Percentiles rank a stretch among this genome's conserved stretches.
Evolutionary conservation across 2,888 invertebrate species (phyloP).

Genomic region (Alloscopus bannaensis): DNA sequence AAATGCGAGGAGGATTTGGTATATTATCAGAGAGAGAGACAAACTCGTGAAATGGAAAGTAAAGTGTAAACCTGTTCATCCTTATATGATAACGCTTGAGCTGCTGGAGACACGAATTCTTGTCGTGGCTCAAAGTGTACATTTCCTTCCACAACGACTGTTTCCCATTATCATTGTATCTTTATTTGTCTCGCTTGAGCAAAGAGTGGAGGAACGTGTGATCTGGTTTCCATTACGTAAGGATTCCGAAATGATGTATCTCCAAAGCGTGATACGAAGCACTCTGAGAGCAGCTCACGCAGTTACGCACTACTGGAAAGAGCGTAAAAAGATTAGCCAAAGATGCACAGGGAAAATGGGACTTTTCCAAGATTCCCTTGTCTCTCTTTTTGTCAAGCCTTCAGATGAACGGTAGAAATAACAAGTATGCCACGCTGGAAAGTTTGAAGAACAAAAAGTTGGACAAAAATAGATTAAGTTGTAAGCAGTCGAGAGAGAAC

Average conservation of each 20-base stretch:
- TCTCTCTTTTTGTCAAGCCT: constrained; percentile 21
- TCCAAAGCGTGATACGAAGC: background rate
- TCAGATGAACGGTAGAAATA: constrained; percentile 17
- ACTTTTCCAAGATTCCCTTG: constrained; percentile 7
- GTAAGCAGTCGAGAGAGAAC: too few species aligned
- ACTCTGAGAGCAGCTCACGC: constrained; percentile 18
- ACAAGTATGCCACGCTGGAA: too few species aligned
- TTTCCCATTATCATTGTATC: constrained; percentile 2
- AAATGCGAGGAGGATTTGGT: too few species aligned
- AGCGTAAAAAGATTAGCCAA: constrained; percentile 28
- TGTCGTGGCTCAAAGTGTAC: too few species aligned
- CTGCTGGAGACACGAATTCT: too few species aligned
- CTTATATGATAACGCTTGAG: too few species aligned
- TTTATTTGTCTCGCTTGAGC: constrained; percentile 20
- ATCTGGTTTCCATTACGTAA: constrained; percentile 46
- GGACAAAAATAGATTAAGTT: constrained; percentile 55
- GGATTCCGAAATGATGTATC: constrained; percentile 2
- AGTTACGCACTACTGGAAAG: constrained; percentile 36
- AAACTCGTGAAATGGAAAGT: too few species aligned
- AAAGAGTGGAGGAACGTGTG: constrained; percentile 9
- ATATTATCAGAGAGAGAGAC: too few species aligned
- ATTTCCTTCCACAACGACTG: background rate
- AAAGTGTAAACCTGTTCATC: too few species aligned
- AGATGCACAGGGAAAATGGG: constrained; percentile 17
- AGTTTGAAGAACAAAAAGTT: constrained; percentile 31